Evolutionary conservation across 1,140 invertebrate species (phyloP), one percentile per base, ranked within the genome.

Genomic region (Chrysoperla carnea): DNA sequence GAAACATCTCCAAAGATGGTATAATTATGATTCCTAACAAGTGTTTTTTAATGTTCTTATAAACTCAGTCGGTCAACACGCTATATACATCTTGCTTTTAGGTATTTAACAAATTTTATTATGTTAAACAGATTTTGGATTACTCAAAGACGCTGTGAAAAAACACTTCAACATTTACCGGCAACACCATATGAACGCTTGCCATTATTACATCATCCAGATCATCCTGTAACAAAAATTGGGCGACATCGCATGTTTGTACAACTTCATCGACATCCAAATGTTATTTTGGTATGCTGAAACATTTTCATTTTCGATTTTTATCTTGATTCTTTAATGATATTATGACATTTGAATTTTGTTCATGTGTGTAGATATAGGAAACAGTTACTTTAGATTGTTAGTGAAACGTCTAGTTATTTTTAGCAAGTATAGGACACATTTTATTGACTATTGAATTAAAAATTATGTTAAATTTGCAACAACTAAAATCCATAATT

Each of bases 151-250:
- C 71, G 92, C 6, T 95, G 90, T 55, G 89, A 94, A 53, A 94
- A 93, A 63, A 94, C 91, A 0, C 66, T 95, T 2, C 90, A 96
- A 54, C 88, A 93, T 66, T 64, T 96, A 28, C 87, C 88, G 6
- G 88, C 89, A 0, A 81, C 80, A 8, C 76, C 84, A n/a, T 76
- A 78, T 39, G 85, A 91, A 56, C 74, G 77, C 46, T 66, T 96
- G 41, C 88, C 90, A 1, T 67, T 96, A 9, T 63, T 89, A 1
- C 71, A 78, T 52, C 69, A 80, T 49, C 68, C 76, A 1, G 81
- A 84, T 54, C 85, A 91, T 61, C 78, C 82, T 8, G 67, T 92
- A 41, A 72, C 73, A 28, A 78, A 81, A 56, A 71, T 90, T 3
- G 75, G 81, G 1, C 69, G 75, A 23, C 80, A 89, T 58, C 72